phyloP scores from a whole-genome alignment of 2,113 vertebrate species.

The Elgaria multicarinata region DNA sequence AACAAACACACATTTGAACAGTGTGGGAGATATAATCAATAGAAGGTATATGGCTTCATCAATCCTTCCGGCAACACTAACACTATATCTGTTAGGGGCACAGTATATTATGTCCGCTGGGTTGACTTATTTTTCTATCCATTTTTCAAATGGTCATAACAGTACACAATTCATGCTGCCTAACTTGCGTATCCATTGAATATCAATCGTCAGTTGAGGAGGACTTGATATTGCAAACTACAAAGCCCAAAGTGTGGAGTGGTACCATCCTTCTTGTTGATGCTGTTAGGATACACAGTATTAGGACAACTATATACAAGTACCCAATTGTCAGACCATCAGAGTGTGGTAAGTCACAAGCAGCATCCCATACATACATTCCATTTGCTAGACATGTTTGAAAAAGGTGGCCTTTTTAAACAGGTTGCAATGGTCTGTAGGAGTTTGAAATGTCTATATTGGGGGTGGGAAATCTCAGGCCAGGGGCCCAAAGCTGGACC shows the following conservation, averaged over 20 bases:
- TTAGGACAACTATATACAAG: neutral
- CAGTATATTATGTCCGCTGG: slow-evolving; percentile 18
- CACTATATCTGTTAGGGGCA: neutral
- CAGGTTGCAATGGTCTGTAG: neutral
- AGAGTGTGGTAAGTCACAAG: neutral
- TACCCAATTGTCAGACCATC: no score
- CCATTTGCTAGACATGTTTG: neutral
- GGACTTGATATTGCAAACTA: neutral
- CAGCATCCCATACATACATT: neutral
- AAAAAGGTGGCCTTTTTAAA: neutral
- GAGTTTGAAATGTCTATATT: neutral
- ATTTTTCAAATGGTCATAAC: slow-evolving; percentile 21
- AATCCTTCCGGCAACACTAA: neutral
- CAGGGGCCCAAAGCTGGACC: no score
- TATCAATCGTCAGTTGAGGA: neutral
- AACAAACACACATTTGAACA: neutral
- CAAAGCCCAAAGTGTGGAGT: neutral
- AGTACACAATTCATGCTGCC: neutral
- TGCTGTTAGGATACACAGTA: neutral
- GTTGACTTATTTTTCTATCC: neutral
- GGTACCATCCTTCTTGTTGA: neutral
- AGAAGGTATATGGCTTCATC: neutral
- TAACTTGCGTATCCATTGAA: neutral
- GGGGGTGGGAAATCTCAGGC: no score
- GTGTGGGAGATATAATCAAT: neutral